Conservation (phyloP, 2,113 vertebrate species). For the Pleuronectes platessa region DNA sequence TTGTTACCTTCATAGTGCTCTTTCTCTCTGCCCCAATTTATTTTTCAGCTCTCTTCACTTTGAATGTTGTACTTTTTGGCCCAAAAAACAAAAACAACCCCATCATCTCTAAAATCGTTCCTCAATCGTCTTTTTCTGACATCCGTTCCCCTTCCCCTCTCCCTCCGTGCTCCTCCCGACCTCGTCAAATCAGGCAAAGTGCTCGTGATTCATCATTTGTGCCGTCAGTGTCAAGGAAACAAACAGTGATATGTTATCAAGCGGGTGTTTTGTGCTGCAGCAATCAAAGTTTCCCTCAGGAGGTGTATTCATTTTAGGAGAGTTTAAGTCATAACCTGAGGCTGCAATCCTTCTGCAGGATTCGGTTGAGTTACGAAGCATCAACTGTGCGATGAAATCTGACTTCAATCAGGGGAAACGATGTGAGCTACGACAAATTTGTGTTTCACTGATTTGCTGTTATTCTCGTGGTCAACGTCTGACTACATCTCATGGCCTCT, state of each 20-base stretch:
- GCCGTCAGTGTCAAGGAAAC: conserved; percentile 15
- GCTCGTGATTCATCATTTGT: conserved; percentile 17
- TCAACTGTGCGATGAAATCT: not conserved
- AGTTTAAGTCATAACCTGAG: not conserved
- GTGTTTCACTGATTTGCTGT: too few species aligned
- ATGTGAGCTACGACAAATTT: not conserved
- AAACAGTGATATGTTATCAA: not conserved
- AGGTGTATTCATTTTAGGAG: not conserved
- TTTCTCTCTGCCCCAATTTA: conserved; percentile 10
- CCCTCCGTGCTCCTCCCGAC: not conserved
- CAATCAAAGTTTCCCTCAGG: conserved; percentile 27
- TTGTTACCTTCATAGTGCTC: not conserved
- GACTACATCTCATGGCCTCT: not conserved
- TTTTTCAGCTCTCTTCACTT: conserved; percentile 21
- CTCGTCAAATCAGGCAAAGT: conserved; percentile 23
- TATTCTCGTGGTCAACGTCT: too few species aligned
- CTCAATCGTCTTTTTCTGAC: not conserved
- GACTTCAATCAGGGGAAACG: not conserved
- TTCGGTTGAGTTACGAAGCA: not conserved
- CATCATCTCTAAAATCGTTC: conserved; percentile 23
- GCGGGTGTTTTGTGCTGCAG: conserved; percentile 5
- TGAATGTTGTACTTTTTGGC: conserved; percentile 8
- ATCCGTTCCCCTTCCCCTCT: not conserved
- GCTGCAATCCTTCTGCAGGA: not conserved
- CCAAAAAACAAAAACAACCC: not conserved